phyloP scores from a whole-genome alignment of 2,888 invertebrate species.

The Lymantria dispar region DNA sequence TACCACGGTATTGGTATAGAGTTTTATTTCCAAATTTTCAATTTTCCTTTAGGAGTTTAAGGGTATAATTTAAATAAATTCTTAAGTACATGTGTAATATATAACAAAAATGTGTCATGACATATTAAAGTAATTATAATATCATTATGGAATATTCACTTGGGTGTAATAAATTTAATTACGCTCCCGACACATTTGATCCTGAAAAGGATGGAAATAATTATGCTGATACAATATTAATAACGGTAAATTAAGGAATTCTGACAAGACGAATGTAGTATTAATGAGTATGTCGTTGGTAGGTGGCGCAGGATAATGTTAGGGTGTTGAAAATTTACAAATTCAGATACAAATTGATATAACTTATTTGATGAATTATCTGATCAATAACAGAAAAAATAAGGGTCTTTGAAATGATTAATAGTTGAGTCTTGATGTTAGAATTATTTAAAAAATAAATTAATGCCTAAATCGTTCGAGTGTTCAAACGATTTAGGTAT shows the following conservation, averaged over 20 bases:
- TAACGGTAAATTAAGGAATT: conserved; percentile 66
- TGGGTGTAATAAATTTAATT: conserved; percentile 52
- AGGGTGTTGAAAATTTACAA: conserved; percentile 28
- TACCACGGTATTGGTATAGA: no score
- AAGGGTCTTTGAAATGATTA: no score
- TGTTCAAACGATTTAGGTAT: no score
- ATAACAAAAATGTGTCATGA: conserved; percentile 18
- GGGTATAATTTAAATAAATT: no score
- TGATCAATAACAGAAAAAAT: no score
- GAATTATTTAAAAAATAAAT: no score
- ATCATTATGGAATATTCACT: conserved; percentile 36
- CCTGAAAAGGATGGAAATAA: conserved; percentile 58
- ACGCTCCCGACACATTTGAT: conserved; percentile 52
- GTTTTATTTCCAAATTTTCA: no score
- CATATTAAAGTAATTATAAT: conserved; percentile 28
- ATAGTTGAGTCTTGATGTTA: no score
- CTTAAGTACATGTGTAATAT: neutral
- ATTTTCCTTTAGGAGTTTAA: no score
- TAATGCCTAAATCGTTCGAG: no score
- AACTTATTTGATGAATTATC: no score
- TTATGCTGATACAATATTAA: conserved; percentile 70
- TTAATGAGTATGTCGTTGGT: conserved; percentile 65
- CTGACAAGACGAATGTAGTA: conserved; percentile 73
- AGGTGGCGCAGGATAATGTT: conserved; percentile 31
- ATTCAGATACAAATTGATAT: no score